Evolutionary conservation across 2,888 invertebrate species (phyloP).

Genomic region (Enchytraeus crypticus): DNA sequence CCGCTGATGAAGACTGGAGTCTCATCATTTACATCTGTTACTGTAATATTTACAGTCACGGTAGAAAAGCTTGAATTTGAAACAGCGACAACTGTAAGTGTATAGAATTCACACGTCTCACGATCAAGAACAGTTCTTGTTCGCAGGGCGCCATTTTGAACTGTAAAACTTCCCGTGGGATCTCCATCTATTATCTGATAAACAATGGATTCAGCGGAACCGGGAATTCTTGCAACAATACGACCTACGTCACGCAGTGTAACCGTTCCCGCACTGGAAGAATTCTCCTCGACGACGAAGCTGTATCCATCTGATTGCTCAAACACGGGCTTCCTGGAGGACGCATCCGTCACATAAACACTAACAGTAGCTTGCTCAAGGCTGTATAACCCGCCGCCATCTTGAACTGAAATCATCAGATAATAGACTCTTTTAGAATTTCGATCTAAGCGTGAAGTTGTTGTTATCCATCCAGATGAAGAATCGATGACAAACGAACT

Average conservation of each 20-base stretch:
- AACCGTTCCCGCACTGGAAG: constrained; percentile 56
- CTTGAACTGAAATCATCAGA: constrained; percentile 66
- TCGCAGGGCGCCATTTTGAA: constrained; percentile 68
- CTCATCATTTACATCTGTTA: constrained; percentile 84
- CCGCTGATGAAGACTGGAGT: constrained; percentile 57
- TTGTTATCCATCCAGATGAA: constrained; percentile 65
- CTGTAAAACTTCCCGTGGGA: constrained; percentile 64
- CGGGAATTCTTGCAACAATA: constrained; percentile 50
- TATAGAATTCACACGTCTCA: constrained; percentile 68
- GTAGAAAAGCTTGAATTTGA: constrained; percentile 67
- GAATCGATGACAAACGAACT: constrained; percentile 17
- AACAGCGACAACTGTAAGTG: constrained; percentile 70
- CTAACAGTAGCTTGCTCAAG: constrained; percentile 27
- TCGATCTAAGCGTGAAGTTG: constrained; percentile 68
- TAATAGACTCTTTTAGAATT: constrained; percentile 68
- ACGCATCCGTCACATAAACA: constrained; percentile 31
- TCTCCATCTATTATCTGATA: constrained; percentile 68
- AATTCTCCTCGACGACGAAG: constrained; percentile 75
- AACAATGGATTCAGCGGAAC: constrained; percentile 18
- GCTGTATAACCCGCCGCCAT: constrained; percentile 25
- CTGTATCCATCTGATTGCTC: constrained; percentile 62
- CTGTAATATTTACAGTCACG: constrained; percentile 68
- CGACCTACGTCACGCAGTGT: constrained; percentile 68
- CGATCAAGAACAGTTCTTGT: constrained; percentile 77
- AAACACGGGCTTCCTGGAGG: constrained; percentile 33